Evolutionary conservation across 2,888 invertebrate species (phyloP).

Genomic region (Mythimna albipuncta): DNA sequence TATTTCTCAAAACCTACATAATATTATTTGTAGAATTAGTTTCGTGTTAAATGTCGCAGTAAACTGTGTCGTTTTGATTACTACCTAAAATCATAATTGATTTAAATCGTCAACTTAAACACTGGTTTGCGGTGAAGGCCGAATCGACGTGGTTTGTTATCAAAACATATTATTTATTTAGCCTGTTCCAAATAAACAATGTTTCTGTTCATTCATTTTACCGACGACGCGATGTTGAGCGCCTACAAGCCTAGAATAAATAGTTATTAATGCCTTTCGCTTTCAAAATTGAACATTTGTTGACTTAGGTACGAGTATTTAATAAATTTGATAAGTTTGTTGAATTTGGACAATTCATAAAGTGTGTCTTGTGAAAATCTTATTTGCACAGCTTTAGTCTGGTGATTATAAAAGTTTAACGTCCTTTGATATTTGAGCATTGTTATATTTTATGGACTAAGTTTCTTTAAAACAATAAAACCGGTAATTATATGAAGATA

Average conservation of each 20-base stretch:
- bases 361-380: slow-evolving; percentile 51
- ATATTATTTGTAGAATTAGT: background rate
- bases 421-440: slow-evolving; percentile 46
- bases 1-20: background rate
- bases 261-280: slow-evolving; percentile 44
- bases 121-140: slow-evolving; percentile 10
- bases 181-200: slow-evolving; percentile 28
- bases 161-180: slow-evolving; percentile 30
- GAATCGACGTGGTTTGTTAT: slow-evolving; percentile 16
- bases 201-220: slow-evolving; percentile 29
- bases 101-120: slow-evolving; percentile 18
- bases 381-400: slow-evolving; percentile 52
- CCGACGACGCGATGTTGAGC: slow-evolving; percentile 2
- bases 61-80: background rate
- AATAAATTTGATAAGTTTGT: slow-evolving; percentile 49
- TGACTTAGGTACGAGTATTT: slow-evolving; percentile 40
- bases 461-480: slow-evolving; percentile 41
- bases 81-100: background rate
- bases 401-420: slow-evolving; percentile 51
- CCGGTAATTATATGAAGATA: slow-evolving; percentile 37
- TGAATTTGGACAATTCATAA: slow-evolving; percentile 44
- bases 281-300: slow-evolving; percentile 40
- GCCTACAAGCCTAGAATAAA: slow-evolving; percentile 31
- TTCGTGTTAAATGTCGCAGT: background rate
- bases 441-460: slow-evolving; percentile 45